A percentile compares a stretch with the other conserved stretches of the same genome.
Conservation (phyloP, 1,140 invertebrate genomes). For the Zelostemma sp. region DNA sequence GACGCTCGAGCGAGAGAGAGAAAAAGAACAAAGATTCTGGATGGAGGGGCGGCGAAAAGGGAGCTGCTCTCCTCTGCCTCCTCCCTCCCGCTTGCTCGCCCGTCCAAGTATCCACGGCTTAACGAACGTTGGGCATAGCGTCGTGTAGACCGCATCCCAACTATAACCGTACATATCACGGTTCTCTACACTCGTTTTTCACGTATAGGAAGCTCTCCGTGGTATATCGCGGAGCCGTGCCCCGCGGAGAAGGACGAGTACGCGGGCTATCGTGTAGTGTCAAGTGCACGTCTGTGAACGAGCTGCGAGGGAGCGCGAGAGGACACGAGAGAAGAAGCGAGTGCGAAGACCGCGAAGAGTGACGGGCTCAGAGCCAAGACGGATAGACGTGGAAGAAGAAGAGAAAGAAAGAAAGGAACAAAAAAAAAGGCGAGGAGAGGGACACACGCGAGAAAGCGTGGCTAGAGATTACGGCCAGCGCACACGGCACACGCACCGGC, state of each 20-base stretch:
- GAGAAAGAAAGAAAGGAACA: conserved; percentile 6
- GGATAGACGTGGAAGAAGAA: conserved; percentile 17
- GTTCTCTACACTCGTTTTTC: conserved; percentile 47
- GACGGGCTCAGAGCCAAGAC: conserved; percentile 20
- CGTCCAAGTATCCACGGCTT: conserved; percentile 58
- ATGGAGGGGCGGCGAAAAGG: conserved; percentile 21
- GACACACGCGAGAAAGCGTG: conserved; percentile 36
- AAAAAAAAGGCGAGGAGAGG: conserved; percentile 21
- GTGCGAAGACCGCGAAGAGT: conserved; percentile 18
- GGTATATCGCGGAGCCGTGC: conserved; percentile 3
- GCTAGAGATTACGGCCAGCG: conserved; percentile 31
- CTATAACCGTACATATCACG: conserved; percentile 60
- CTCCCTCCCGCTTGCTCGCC: conserved; percentile 47
- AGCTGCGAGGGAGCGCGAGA: conserved; percentile 22
- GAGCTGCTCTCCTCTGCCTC: conserved; percentile 55
- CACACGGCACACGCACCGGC: conserved; percentile 8
- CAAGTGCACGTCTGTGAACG: conserved; percentile 44
- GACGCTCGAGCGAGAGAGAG: conserved; percentile 25
- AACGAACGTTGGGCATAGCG: conserved; percentile 68
- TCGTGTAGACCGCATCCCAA: conserved; percentile 69
- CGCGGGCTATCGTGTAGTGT: conserved; percentile 36
- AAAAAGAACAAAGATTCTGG: conserved; percentile 16
- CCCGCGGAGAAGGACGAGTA: conserved; percentile 42
- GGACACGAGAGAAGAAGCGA: conserved; percentile 15
- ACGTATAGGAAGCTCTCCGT: conserved; percentile 37